Base-by-base conservation (phyloP, 2,888 invertebrate species). In the Aphrophora alni region DNA sequence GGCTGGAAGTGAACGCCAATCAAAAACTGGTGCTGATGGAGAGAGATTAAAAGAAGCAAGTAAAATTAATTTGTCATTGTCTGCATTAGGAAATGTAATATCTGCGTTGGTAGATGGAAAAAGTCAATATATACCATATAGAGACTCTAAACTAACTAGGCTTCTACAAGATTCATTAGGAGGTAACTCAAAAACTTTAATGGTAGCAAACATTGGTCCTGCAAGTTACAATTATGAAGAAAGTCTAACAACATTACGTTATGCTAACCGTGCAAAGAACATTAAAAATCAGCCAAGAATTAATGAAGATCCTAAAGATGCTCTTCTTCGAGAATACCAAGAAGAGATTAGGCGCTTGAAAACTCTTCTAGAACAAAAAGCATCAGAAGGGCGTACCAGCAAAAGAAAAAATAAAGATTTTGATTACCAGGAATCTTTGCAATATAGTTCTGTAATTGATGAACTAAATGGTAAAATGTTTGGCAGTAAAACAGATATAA, bases 271-370 rank as follows among this genome's bases (percentile, higher is more conserved):
- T 72, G 99, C 99, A 17, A 99, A 99, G 90, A 97, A 97, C 85
- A 99, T 99, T 86, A 98, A 98, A 91, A 99, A 99, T 90, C 97
- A 97, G 89, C 99, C 99, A 25, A 94, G 97, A 85, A 97, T 99
- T 87, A 99, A 99, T 89, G 99, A 99, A 89, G 99, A 99, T 91
- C 98, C 99, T 51, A 99, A 99, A 89, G 99, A 99, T 89, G 98
- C 99, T 26, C 92, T 99, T 87, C 90, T 98, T 78, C 92, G 98
- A 86, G 97, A 98, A 88, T 97, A 98, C 89, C 98, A 99, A 88
- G 95, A 96, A 84, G 98, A 98, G 90, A 98, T 98, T 87, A 94
- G 94, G 86, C 90, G 96, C 10, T 90, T 95, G 83, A 90, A 44
- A 14, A 44, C 17, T 4, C 44, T 44, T 44, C 12, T 44, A 44